These are phyloP conservation scores for Aporophyla lueneburgensis DNA, from an alignment of 2,888 invertebrate genomes.

Conservation along the genomic window DNA sequence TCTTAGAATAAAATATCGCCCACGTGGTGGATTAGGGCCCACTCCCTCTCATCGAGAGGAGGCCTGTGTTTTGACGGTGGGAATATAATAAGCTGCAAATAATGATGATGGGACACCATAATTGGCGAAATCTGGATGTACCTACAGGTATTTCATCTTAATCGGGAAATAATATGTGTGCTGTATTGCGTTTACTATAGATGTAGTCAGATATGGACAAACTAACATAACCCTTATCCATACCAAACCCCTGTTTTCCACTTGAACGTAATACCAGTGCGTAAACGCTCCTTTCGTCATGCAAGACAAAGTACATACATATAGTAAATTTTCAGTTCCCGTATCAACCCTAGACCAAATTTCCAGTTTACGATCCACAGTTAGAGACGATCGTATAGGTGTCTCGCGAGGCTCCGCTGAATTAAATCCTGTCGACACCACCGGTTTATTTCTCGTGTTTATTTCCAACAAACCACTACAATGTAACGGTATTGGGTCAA, in stretches of 20 bases:
- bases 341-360: slow-evolving; percentile 41
- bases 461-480: slow-evolving; percentile 13
- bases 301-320: not conserved
- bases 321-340: not conserved
- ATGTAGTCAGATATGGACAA: not conserved
- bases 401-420: slow-evolving; percentile 23
- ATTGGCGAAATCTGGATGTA: not conserved
- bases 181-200: not conserved
- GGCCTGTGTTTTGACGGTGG: too few relatives aligned
- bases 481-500: slow-evolving; percentile 21
- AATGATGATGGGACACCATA: too few relatives aligned
- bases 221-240: not conserved
- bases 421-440: slow-evolving; percentile 33
- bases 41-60: too few relatives aligned
- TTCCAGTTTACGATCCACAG: slow-evolving; percentile 48
- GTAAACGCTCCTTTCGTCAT: not conserved
- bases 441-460: slow-evolving; percentile 36
- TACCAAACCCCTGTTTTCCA: too few relatives aligned
- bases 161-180: not conserved
- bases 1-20: too few relatives aligned
- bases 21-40: too few relatives aligned
- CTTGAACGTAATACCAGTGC: not conserved
- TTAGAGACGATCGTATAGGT: slow-evolving; percentile 40
- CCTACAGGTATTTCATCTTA: not conserved
- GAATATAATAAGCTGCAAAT: too few relatives aligned